Conservation (phyloP, 2,113 vertebrate genomes). For the Pica pica region DNA sequence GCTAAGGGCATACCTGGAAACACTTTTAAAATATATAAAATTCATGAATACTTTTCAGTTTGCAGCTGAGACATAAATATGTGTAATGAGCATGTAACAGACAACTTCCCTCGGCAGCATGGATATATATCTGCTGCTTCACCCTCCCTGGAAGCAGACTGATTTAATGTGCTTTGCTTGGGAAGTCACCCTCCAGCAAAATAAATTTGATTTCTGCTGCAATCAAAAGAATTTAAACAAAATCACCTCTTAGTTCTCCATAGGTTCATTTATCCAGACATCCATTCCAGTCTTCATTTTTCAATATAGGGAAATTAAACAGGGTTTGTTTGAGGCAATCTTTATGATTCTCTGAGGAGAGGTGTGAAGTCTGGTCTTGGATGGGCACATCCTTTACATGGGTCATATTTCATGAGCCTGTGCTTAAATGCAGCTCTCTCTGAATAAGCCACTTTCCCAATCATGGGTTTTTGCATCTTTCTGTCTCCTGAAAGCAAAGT, state of each 20-base stretch:
- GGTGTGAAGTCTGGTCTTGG: neutral
- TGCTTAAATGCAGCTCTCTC: neutral
- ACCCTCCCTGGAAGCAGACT: constrained; percentile 13
- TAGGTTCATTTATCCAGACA: neutral
- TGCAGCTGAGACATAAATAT: constrained; percentile 27
- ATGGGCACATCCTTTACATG: neutral
- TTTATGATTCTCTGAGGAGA: neutral
- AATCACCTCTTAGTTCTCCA: neutral
- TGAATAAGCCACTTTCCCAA: neutral
- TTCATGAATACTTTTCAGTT: constrained; percentile 34
- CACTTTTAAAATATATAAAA: constrained; percentile 50
- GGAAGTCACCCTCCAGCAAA: constrained; percentile 34
- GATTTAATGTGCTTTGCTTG: constrained; percentile 50
- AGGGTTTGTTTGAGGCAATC: neutral
- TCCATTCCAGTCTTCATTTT: neutral
- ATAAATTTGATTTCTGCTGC: constrained; percentile 33
- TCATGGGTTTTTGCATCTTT: neutral
- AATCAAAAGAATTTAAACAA: constrained; percentile 45
- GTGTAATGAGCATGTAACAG: constrained; percentile 40
- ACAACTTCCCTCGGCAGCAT: neutral
- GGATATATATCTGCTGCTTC: constrained; percentile 8
- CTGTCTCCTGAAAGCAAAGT: neutral
- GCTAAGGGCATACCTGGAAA: constrained; percentile 42
- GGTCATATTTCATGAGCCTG: neutral
- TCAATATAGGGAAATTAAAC: neutral